Base-by-base conservation (phyloP, 2,888 invertebrate species). In the Diarsia brunnea region DNA sequence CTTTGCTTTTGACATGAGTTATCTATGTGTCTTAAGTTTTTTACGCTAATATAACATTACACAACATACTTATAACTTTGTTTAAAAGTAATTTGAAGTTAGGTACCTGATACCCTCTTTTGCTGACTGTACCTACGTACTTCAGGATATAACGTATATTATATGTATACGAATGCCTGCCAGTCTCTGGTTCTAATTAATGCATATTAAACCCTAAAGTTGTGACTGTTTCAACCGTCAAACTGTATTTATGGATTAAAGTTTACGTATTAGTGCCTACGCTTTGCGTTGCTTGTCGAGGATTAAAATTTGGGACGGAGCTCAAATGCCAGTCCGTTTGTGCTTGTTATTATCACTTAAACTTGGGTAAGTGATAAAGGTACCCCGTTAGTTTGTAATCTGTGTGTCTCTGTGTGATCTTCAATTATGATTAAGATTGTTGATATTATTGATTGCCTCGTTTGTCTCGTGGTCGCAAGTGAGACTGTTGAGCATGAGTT, bases 181-280 rank as follows among this genome's bases (percentile, higher is more conserved):
- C 58, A 73, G 55, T n/a, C 67, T 45, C 65, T 38, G 31, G 19
- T 49, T 58, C 31, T 84, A 83, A 84, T 75, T 60, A 80, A 80
- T 69, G 75, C 75, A 73, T 61, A 68, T 68, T 51, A 73, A 53
- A 73, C 73, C 70, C 76, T 60, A 84, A 83, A 84, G 55, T 82
- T 84, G 69, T 60, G 66, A 84, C 76, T 53, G 81, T 75, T 72
- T 45, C 61, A 24, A 65, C 24, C 51, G 70, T 75, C 76, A 73
- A 80, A 71, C 66, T 45, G 80, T 80, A 84, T 81, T 83, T 81
- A 76, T 69, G 76, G 69, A 84, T 73, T 63, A 55, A 83, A 84
- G 70, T 84, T 82, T 58, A 24, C 69, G 27, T 64, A 79, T 74
- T 76, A 68, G 31, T 60, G 47, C 55, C 61, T 31, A 53, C 68